A percentile compares a stretch with the other conserved stretches of the same genome.
Conservation (phyloP, 2,797 vertebrate genomes). For the Cheirogaleus major region DNA sequence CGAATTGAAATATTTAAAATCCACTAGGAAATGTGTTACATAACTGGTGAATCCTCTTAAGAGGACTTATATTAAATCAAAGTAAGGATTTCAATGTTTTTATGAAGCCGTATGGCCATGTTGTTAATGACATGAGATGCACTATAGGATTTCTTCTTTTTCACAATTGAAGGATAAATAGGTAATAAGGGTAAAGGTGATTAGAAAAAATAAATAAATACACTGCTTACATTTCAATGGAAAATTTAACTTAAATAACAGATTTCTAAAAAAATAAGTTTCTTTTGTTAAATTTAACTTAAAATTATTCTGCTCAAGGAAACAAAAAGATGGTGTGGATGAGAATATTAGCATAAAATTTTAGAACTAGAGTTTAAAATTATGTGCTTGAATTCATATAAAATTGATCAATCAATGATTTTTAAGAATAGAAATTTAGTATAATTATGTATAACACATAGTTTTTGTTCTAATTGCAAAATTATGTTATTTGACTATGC, state of each 20-base stretch:
- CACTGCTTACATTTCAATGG: neutral
- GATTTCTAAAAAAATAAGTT: neutral
- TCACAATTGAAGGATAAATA: neutral
- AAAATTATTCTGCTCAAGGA: neutral
- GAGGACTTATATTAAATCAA: neutral
- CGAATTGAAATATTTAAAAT: slow-evolving; percentile 52
- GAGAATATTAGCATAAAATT: neutral
- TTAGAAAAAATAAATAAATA: neutral
- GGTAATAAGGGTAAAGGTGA: neutral
- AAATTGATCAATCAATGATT: neutral
- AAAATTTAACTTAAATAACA: slow-evolving; percentile 24
- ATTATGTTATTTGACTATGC: neutral
- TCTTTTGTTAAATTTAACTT: neutral
- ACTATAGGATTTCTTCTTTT: neutral
- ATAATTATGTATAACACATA: neutral
- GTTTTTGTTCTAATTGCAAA: slow-evolving; percentile 21
- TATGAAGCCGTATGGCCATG: neutral
- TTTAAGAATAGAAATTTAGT: neutral
- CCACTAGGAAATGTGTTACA: neutral
- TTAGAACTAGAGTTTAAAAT: neutral
- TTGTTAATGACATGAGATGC: neutral
- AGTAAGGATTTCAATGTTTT: neutral
- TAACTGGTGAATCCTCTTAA: neutral
- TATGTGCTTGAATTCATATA: neutral
- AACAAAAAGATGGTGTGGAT: neutral